These are phyloP conservation scores for Myathropa florea DNA, from an alignment of 2,888 invertebrate species.

Conservation along the genomic window DNA sequence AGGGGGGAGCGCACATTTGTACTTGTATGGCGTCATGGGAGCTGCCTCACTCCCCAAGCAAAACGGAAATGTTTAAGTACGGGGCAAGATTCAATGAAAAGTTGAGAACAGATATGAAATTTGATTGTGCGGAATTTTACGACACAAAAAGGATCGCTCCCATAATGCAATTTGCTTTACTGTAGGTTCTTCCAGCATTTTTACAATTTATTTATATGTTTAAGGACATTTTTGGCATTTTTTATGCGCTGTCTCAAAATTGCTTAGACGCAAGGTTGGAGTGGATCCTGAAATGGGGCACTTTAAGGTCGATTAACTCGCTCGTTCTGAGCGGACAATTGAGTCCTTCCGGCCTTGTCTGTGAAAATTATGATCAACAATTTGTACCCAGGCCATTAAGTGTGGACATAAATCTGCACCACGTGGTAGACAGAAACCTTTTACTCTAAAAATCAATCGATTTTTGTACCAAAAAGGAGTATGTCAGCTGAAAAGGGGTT, in stretches of 20 bases:
- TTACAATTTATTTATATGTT: not conserved
- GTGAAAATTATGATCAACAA: not conserved
- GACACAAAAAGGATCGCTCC: not conserved
- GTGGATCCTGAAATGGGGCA: no score
- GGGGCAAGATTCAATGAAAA: conserved; percentile 6
- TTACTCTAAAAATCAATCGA: no score
- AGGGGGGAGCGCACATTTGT: not conserved
- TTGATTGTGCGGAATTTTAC: conserved; percentile 35
- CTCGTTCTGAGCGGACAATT: not conserved
- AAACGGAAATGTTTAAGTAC: not conserved
- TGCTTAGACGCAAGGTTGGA: not conserved
- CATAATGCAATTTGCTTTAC: not conserved
- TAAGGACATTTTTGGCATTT: not conserved
- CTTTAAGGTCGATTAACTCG: no score
- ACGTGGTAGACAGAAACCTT: not conserved
- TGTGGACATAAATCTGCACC: not conserved
- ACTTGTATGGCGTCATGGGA: not conserved
- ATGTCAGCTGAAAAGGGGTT: no score
- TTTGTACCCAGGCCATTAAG: not conserved
- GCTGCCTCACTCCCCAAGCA: not conserved
- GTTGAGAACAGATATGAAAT: conserved; percentile 38
- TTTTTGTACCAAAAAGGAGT: no score
- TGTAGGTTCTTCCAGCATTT: not conserved
- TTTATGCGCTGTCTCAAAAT: not conserved
- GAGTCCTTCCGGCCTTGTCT: not conserved